Evolutionary conservation across 2,113 vertebrate species (phyloP).

Genomic region (Poeciliopsis retropinna): DNA sequence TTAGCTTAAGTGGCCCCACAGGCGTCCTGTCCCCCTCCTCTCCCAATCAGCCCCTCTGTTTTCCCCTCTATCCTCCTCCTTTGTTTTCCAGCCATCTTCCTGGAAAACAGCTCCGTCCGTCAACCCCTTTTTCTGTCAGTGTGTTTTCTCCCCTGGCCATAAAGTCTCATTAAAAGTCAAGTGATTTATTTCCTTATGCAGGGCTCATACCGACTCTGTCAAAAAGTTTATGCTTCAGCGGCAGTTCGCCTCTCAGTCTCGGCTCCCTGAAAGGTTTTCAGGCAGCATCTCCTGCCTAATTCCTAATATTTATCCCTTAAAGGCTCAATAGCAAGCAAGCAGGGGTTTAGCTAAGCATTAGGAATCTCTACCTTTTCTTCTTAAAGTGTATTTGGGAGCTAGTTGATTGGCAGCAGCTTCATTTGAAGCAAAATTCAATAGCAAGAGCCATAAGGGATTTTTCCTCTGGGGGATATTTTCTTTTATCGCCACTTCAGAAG

Average conservation of each 20-base stretch:
- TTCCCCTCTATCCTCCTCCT: constrained; percentile 8
- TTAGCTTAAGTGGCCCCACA: constrained; percentile 66
- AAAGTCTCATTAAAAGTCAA: constrained; percentile 25
- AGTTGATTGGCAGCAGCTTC: constrained; percentile 10
- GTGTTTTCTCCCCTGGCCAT: constrained; percentile 4
- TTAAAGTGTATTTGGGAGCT: constrained; percentile 2
- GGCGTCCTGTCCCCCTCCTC: constrained; percentile 10
- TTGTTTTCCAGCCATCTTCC: constrained; percentile 20
- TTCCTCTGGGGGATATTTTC: constrained; percentile 16
- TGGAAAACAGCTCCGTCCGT: constrained; percentile 18
- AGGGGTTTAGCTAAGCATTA: background rate
- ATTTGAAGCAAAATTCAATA: constrained; percentile 21
- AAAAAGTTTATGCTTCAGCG: constrained; percentile 2
- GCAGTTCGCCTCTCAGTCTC: background rate
- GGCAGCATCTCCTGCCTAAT: constrained; percentile 22
- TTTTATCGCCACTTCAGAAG: constrained; percentile 26
- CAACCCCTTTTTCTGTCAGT: background rate
- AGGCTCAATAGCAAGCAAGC: constrained; percentile 17
- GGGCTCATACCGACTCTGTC: background rate
- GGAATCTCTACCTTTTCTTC: constrained; percentile 2
- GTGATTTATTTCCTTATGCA: constrained; percentile 22
- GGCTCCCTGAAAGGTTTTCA: constrained; percentile 12
- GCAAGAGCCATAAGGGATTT: constrained; percentile 1
- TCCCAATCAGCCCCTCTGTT: background rate
- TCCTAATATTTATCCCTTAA: constrained; percentile 28